Base-by-base conservation (phyloP, 2,113 vertebrate genomes). In the Nannobrachium achirus region DNA sequence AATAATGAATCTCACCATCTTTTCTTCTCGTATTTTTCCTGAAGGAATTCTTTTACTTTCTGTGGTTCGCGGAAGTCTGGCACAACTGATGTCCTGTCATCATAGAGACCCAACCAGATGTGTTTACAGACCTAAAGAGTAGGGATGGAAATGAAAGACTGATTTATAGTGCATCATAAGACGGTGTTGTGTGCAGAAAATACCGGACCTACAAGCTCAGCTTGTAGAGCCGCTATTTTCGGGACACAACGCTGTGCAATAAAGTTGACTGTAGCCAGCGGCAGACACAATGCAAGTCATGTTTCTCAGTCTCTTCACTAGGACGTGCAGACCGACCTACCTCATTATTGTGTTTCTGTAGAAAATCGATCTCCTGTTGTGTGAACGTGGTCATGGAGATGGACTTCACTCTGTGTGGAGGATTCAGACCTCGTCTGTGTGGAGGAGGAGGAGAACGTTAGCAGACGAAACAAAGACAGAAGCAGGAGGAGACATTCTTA, bases 371-470 rank as follows among this genome's bases (percentile, higher is more conserved):
- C 94, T 99, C 97, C 88, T 98, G 97, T 89, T 98, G 96, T 72
- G 97, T 97, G 88, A 99, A 99, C 1, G 97, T 98, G 82, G 97
- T 99, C 97, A 99, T 99, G 65, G 97, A 99, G 91, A 99, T 99
- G 51, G 97, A 99, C 91, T 99, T 99, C 88, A 99, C 97, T 93
- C 97, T 95, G 89, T 99, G 97, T 45, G 97, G 97, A 90, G 97
- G 97, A 86, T 99, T 98, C 89, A 99, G 92, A 71, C 97, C 97
- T 89, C 97, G 93, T 75, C 97, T 99, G 89, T 44, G 50, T 78
- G 72, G n/a, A 45, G 62, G 80, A 79, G 86, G 90, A 18, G 65
- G 40, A 55, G 65, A 10, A 62, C 6, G 75, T 86, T 60, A 79
- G 73, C 61, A 11, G 44, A 11, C 2, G 66, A 41, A 64, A 77